phyloP scores from a whole-genome alignment of 2,888 invertebrate species.

The Sarcophaga caerulescens region DNA sequence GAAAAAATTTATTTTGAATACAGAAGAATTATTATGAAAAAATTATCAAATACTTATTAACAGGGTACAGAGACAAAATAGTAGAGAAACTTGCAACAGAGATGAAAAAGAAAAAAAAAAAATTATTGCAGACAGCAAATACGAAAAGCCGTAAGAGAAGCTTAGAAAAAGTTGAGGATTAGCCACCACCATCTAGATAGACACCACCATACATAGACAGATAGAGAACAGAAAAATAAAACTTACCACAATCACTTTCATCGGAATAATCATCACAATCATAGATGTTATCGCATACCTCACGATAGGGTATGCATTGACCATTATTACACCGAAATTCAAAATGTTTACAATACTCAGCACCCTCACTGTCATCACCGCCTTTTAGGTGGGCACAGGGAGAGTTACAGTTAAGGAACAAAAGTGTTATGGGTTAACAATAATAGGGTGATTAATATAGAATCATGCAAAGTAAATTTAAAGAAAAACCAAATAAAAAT shows the following conservation, averaged over 20 bases:
- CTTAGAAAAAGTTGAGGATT: neutral
- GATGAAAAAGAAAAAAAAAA: neutral
- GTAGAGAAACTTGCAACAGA: no score
- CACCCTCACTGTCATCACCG: constrained; percentile 71
- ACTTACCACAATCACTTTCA: constrained; percentile 90
- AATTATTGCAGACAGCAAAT: neutral
- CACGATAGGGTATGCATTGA: constrained; percentile 83
- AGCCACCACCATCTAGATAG: constrained; percentile 43
- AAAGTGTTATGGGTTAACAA: constrained; percentile 27
- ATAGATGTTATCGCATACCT: constrained; percentile 85
- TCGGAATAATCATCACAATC: constrained; percentile 90
- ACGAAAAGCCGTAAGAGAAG: neutral
- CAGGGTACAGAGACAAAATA: constrained; percentile 27
- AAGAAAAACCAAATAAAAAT: constrained; percentile 19
- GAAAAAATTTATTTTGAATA: constrained; percentile 69
- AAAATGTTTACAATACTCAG: constrained; percentile 79
- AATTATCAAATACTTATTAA: constrained; percentile 12
- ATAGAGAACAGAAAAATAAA: constrained; percentile 74
- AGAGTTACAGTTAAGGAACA: no score
- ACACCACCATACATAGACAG: neutral
- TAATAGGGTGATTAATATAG: neutral
- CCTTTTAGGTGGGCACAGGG: constrained; percentile 5
- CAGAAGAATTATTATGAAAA: constrained; percentile 20
- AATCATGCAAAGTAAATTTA: constrained; percentile 35
- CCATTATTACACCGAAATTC: constrained; percentile 87